Base-by-base conservation (phyloP, 2,797 vertebrate genomes). In the Pampus argenteus region DNA sequence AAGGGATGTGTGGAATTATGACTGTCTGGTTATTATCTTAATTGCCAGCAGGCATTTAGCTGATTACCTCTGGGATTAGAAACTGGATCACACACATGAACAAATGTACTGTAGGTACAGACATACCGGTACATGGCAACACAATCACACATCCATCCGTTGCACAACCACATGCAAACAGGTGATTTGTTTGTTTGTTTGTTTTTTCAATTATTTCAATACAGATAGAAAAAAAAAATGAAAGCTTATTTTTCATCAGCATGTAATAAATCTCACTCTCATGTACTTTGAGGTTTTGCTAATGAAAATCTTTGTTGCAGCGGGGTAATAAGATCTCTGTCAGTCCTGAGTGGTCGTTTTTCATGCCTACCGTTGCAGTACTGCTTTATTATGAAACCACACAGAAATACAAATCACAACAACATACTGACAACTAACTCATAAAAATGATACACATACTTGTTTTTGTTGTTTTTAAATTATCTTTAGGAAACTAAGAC, bases 11-110 rank as follows among this genome's bases (percentile, higher is more conserved):
- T 76, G 18, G 15, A 74, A 56, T 59, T 65, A 69, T 63, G 56
- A 56, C 31, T 14, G 26, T 60, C 20, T 83, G 54, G 22, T 84
- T 82, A 81, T 89, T 82, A 82, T 48, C 63, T n/a, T 47, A 20
- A 52, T 60, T 63, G 45, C 66, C 73, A 58, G 14, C 10, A 71
- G 75, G 25, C 62, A 55, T 51, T 11, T 15, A 10, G 45, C 38
- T 74, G 65, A 83, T 86, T 76, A 80, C 44, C 28, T 74, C 38
- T 75, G 58, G 63, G 52, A 79, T 79, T 59, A 48, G 25, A 66
- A 29, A 56, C 57, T 38, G 3, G 38, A 68, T 59, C 55, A 11
- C 47, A 57, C 61, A 48, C 38, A 50, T 50, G 9, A 74, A 61
- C 28, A 71, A 36, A 48, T 49, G 31, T 2, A 36, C 45, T 49